Evolutionary conservation across 2,888 invertebrate genomes (phyloP), one percentile per base, ranked within the genome.

Genomic region (Amiota mariae): DNA sequence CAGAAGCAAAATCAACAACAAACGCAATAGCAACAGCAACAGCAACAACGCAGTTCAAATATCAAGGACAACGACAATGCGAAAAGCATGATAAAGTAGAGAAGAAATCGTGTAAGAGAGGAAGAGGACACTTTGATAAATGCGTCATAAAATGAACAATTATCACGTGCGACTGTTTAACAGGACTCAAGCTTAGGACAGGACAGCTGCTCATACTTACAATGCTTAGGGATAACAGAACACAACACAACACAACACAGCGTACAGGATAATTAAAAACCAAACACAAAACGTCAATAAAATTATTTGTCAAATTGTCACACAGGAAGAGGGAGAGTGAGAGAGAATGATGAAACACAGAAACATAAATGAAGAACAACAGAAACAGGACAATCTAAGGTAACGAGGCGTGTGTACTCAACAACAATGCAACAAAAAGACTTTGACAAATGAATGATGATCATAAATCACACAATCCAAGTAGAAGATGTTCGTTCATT

Each of bases 271-370:
- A 86, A 85, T 84, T 86, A 84, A 85, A 86, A 84, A 81, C 78
- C 84, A 85, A 83, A 86, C 82, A 85, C 75, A 80, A 79, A 78
- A 70, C 80, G 81, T 82, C 87, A 87, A 87, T 82, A 84, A 85
- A 87, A 84, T 80, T 85, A 87, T 86, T 87, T 86, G 87, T 86
- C 87, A 87, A 86, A 83, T 78, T 81, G 87, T 82, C 87, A 36
- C 67, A 73, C 59, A 66, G 57, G 47, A 15, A 54, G 68, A n/a
- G n/a, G n/a, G n/a, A n/a, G n/a, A n/a, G n/a, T n/a, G n/a, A n/a
- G n/a, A n/a, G n/a, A 73, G 75, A 75, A 71, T 63, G 73, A 70
- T 56, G 70, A 66, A 71, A 70, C 56, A 63, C 20, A 71, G 49
- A 11, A 46, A 12, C 18, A 47, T n/a, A 48, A 18, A 75, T 77